These are phyloP conservation scores for Mugil cephalus DNA, from an alignment of 2,113 vertebrate species.

Conservation along the genomic window DNA sequence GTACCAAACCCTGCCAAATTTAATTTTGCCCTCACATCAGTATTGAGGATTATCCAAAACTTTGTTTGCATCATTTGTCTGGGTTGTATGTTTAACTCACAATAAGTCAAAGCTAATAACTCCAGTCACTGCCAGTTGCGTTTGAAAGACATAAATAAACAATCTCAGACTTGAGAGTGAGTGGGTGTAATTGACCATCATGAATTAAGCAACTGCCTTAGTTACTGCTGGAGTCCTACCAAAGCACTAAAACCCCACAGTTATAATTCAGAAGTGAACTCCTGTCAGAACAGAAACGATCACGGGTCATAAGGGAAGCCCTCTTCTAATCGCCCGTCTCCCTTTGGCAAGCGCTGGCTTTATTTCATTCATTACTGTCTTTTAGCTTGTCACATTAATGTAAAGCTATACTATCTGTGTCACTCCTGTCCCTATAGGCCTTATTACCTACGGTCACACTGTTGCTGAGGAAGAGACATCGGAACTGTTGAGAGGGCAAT, in stretches of 20 bases:
- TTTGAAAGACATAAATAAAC: neutral
- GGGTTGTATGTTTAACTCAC: too few species aligned
- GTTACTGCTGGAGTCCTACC: constrained; percentile 14
- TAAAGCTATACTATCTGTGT: constrained; percentile 20
- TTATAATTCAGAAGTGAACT: neutral
- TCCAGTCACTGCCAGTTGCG: neutral
- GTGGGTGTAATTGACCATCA: neutral
- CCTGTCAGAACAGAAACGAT: neutral
- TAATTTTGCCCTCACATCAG: too few species aligned
- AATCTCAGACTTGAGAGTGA: too few species aligned
- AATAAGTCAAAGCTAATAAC: too few species aligned
- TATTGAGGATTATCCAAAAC: too few species aligned
- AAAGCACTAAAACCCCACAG: constrained; percentile 11
- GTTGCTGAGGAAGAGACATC: neutral
- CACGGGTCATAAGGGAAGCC: neutral
- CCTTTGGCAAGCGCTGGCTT: constrained; percentile 2
- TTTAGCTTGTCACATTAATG: constrained; percentile 20
- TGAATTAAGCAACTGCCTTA: constrained; percentile 4
- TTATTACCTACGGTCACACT: constrained; percentile 3
- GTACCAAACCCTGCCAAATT: too few species aligned
- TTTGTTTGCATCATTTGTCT: too few species aligned
- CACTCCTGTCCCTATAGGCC: neutral
- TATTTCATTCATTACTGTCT: constrained; percentile 25
- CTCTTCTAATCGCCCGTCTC: neutral
- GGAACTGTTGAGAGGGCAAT: too few species aligned